Evolutionary conservation across 2,797 vertebrate species (phyloP), one percentile per base, ranked within the genome.

Genomic region (Siniperca obscura): DNA sequence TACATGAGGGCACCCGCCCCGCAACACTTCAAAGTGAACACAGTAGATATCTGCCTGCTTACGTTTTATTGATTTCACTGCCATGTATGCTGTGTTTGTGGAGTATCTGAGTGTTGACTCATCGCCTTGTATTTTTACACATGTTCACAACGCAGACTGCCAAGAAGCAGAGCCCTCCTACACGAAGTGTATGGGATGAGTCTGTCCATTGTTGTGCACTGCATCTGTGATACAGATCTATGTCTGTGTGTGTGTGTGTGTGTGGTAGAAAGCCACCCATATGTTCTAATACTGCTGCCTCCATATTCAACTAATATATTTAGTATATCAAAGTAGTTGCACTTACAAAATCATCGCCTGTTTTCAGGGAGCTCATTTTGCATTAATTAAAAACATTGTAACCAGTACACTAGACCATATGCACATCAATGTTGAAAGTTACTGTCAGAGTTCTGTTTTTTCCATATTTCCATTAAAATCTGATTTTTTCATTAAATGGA

Each of bases 121-220:
- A 78, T 57, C 2, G 40, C 67, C 74, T 86, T 88, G 68, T 87
- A 80, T 87, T 91, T 83, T 86, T 84, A 85, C 86, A 91, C 85
- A 84, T 76, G 61, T 81, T 88, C 81, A 68, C 70, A 61, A 42
- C 0, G 2, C 70, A 77, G 79, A 55, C 80, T 88, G 88, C 89
- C 87, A 91, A 90, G 73, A 90, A 75, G 66, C 74, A 52, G 65
- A 80, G 64, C 25, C 86, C 89, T 87, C 91, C 92, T 78, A 92
- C 91, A 80, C 67, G 16, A 38, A 8, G 44, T 59, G 70, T 66
- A 78, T 65, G 71, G 70, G 80, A 78, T 83, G 56, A 83, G 75
- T 72, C 60, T 74, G 68, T 78, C 64, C 46, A 74, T 83, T 85
- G 67, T 82, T 86, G 71, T 62, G 34, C 77, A 74, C 78, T 86